phyloP scores from a whole-genome alignment of 2,797 vertebrate genomes.

The Eulemur rubriventer region DNA sequence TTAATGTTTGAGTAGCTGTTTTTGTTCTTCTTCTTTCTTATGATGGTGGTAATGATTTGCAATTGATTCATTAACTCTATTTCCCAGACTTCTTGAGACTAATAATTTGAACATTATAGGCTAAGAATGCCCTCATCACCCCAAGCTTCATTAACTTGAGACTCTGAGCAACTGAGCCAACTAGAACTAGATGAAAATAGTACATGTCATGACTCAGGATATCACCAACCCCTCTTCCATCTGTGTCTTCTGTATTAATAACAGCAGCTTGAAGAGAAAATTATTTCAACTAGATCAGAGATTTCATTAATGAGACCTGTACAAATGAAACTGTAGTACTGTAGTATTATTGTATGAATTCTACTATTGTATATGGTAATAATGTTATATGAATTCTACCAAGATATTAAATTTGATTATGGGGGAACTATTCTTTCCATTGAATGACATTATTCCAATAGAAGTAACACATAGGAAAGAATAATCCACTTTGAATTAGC shows the following conservation, averaged over 20 bases:
- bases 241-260: not conserved
- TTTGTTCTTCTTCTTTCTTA: not conserved
- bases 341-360: not conserved
- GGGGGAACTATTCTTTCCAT: not conserved
- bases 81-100: not conserved
- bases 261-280: not conserved
- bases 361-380: not conserved
- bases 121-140: not conserved
- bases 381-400: not conserved
- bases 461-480: conserved; percentile 27
- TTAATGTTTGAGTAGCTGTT: not conserved
- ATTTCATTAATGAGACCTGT: not conserved
- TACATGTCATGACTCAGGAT: not conserved
- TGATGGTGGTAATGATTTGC: not conserved
- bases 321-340: not conserved
- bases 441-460: not conserved
- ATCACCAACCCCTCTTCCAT: not conserved
- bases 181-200: not conserved
- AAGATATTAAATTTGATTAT: conserved; percentile 16
- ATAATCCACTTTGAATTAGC: not conserved
- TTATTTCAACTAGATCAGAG: not conserved
- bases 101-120: not conserved
- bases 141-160: not conserved
- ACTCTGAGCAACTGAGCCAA: not conserved
- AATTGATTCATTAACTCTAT: not conserved